phyloP scores from a whole-genome alignment of 2,888 invertebrate species.

The Amphimallon solstitiale region DNA sequence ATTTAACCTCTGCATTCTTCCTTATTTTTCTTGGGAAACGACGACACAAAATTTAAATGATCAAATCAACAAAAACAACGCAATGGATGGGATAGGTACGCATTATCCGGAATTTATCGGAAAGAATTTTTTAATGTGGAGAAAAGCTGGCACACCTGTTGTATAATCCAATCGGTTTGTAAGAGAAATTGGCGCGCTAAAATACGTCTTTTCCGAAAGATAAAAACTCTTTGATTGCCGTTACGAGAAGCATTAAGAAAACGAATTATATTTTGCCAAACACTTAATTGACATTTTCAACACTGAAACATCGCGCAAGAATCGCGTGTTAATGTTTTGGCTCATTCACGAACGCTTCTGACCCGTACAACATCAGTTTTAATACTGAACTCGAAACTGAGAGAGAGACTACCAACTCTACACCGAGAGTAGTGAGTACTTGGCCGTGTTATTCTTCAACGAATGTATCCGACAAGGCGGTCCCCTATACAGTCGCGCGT shows the following conservation, averaged over 20 bases:
- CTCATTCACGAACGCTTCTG: slow-evolving; percentile 1
- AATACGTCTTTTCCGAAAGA: slow-evolving; percentile 24
- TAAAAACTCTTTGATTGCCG: slow-evolving; percentile 1
- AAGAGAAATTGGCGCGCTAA: neutral
- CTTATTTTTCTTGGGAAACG: too few relatives aligned
- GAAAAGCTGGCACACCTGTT: slow-evolving; percentile 28
- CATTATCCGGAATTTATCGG: too few relatives aligned
- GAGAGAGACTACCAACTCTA: too few relatives aligned
- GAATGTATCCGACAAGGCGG: slow-evolving; percentile 32
- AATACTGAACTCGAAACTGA: slow-evolving; percentile 23
- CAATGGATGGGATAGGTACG: too few relatives aligned
- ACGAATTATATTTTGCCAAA: neutral
- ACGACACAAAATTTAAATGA: too few relatives aligned
- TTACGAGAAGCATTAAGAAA: neutral
- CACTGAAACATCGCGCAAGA: neutral
- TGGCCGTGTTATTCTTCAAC: slow-evolving; percentile 23
- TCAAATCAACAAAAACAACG: too few relatives aligned
- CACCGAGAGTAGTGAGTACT: neutral
- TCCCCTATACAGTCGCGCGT: slow-evolving; percentile 25
- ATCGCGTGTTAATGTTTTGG: neutral
- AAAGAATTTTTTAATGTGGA: too few relatives aligned
- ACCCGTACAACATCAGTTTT: slow-evolving; percentile 20
- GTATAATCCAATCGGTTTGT: slow-evolving; percentile 10
- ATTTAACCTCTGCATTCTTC: too few relatives aligned
- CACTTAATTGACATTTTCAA: slow-evolving; percentile 1